Conservation (phyloP, 2,797 vertebrate species). For the Eulemur albifrons region DNA sequence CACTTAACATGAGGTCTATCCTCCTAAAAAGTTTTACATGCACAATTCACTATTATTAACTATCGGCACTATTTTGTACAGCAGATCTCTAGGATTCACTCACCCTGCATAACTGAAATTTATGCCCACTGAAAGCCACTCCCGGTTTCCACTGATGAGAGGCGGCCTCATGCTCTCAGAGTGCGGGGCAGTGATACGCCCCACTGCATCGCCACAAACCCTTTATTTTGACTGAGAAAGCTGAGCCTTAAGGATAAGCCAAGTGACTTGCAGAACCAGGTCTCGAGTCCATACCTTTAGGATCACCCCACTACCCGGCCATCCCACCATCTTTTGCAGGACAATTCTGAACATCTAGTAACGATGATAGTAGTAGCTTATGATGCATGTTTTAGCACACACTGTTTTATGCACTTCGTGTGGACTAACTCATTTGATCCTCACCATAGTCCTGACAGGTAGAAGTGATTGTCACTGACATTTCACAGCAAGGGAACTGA, state of each 20-base stretch:
- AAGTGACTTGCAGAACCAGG: neutral
- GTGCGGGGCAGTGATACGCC: neutral
- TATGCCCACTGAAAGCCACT: neutral
- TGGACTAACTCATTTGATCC: neutral
- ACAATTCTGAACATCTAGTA: neutral
- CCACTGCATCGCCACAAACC: neutral
- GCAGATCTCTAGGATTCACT: neutral
- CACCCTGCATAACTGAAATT: neutral
- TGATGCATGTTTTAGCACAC: fast-evolving
- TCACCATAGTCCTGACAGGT: neutral
- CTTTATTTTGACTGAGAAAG: neutral
- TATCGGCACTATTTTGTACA: neutral
- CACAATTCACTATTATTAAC: neutral
- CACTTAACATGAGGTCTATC: neutral
- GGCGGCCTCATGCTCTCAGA: neutral
- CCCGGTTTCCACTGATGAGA: neutral
- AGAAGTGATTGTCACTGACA: neutral
- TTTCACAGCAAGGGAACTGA: neutral
- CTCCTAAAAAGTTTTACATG: neutral
- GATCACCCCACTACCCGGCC: no score
- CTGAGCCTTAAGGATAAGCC: neutral
- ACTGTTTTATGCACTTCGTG: neutral
- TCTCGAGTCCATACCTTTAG: neutral
- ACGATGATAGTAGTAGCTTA: neutral
- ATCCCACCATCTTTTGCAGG: neutral